phyloP scores from a whole-genome alignment of 2,797 vertebrate species.

The Xenentodon cancila region DNA sequence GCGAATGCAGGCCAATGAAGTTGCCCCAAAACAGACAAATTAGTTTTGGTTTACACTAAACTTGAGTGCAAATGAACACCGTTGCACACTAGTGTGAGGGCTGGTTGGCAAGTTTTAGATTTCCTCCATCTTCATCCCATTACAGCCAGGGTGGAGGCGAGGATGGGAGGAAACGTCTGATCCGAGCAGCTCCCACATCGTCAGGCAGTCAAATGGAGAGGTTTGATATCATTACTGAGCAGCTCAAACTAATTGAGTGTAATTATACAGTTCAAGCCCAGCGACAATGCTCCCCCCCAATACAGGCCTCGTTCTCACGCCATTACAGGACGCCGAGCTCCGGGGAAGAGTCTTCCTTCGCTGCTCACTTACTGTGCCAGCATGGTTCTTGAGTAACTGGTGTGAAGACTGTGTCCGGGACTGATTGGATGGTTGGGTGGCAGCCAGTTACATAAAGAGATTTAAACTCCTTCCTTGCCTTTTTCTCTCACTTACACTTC shows the following conservation, averaged over 20 bases:
- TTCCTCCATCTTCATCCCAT: slow-evolving; percentile 78
- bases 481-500: slow-evolving; percentile 27
- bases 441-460: slow-evolving; percentile 39
- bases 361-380: slow-evolving; percentile 29
- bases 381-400: slow-evolving; percentile 27
- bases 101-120: slow-evolving; percentile 82
- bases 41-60: slow-evolving; percentile 74
- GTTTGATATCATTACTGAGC: slow-evolving; percentile 62
- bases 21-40: slow-evolving; percentile 67
- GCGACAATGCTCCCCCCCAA: slow-evolving; percentile 39
- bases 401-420: slow-evolving; percentile 11
- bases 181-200: slow-evolving; percentile 79
- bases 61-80: slow-evolving; percentile 87
- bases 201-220: slow-evolving; percentile 67
- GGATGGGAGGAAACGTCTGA: slow-evolving; percentile 75
- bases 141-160: slow-evolving; percentile 81
- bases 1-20: slow-evolving; percentile 38
- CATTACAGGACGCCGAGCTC: slow-evolving; percentile 37
- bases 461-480: slow-evolving; percentile 21
- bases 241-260: slow-evolving; percentile 81
- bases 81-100: slow-evolving; percentile 81
- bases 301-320: slow-evolving; percentile 60
- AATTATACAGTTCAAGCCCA: slow-evolving; percentile 68
- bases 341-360: slow-evolving; percentile 18
- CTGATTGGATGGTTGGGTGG: slow-evolving; percentile 36